Conservation (phyloP, 2,888 invertebrate genomes). For the Latrodectus elegans region DNA sequence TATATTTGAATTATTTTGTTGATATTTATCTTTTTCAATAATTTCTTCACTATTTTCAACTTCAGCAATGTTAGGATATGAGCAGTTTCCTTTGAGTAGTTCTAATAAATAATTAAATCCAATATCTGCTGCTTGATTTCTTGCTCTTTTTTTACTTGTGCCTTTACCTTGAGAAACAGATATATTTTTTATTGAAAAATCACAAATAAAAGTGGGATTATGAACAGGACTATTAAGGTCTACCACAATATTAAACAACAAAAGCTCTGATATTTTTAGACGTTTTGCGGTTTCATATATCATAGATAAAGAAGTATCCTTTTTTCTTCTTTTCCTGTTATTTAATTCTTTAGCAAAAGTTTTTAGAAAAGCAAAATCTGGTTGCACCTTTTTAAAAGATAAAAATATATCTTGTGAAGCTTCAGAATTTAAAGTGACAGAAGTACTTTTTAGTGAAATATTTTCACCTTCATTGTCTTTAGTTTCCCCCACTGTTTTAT, state of each 20-base stretch:
- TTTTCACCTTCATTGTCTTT: too few relatives aligned
- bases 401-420: background rate
- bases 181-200: conserved; percentile 18
- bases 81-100: background rate
- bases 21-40: background rate
- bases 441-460: too few relatives aligned
- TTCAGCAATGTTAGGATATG: background rate
- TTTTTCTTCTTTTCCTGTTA: background rate
- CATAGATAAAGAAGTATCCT: background rate
- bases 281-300: background rate
- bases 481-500: too few relatives aligned
- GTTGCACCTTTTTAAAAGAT: too few relatives aligned
- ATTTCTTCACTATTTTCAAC: background rate
- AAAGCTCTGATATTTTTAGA: background rate
- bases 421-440: background rate
- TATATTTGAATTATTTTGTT: too few relatives aligned
- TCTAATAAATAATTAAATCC: background rate
- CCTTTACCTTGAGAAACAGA: conserved; percentile 3
- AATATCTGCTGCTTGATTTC: conserved; percentile 6
- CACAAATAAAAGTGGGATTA: background rate
- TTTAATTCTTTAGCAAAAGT: conserved; percentile 14
- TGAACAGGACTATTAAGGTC: conserved; percentile 6
- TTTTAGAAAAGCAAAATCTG: background rate
- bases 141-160: conserved; percentile 14
- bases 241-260: conserved; percentile 9